These are phyloP conservation scores for Steinernema khuongi DNA, from an alignment of 1,140 invertebrate species.

Conservation along the genomic window DNA sequence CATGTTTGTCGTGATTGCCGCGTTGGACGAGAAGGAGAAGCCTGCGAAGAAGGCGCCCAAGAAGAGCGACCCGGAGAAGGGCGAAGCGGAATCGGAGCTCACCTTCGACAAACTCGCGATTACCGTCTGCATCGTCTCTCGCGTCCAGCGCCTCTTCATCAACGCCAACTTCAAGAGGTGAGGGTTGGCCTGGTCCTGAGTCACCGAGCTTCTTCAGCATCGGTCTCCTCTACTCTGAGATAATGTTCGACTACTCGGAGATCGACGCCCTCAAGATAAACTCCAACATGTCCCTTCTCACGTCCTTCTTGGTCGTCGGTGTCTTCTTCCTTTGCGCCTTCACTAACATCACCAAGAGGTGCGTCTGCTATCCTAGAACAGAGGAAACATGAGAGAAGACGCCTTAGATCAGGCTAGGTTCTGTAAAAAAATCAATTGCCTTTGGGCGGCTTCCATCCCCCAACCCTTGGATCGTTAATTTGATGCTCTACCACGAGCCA, in stretches of 20 bases:
- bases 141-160: not conserved
- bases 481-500: too few relatives aligned
- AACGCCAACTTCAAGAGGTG: constrained; percentile 3
- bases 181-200: not conserved
- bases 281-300: not conserved
- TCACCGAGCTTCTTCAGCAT: not conserved
- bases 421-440: too few relatives aligned
- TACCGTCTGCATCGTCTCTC: not conserved
- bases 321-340: not conserved
- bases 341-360: not conserved
- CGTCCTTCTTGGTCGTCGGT: not conserved
- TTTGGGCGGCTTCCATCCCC: too few relatives aligned
- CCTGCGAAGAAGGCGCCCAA: not conserved
- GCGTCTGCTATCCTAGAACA: not conserved
- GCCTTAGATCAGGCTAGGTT: too few relatives aligned
- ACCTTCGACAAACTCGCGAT: not conserved
- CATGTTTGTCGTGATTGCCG: not conserved
- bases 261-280: not conserved
- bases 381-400: too few relatives aligned
- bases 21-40: not conserved
- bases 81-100: too few relatives aligned
- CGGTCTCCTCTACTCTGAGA: not conserved
- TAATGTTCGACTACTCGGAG: not conserved
- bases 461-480: too few relatives aligned
- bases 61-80: not conserved